A percentile compares a stretch with the other conserved stretches of the same genome.
phyloP scores from a whole-genome alignment of 2,888 invertebrate species.

The Lepidochitona cinerea region DNA sequence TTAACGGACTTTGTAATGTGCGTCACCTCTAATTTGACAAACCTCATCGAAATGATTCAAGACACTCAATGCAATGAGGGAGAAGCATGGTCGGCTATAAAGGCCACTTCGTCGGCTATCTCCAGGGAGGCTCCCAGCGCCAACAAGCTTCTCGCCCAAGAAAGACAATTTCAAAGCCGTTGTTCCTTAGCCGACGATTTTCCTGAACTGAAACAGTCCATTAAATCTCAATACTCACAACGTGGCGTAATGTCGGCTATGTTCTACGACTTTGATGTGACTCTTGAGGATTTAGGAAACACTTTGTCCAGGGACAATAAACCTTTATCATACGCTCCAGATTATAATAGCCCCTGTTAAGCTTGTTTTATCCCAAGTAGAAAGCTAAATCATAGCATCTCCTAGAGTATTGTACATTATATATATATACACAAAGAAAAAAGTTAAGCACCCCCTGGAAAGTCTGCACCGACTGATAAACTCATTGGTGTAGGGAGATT shows the following conservation, averaged over 20 bases:
- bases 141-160: slow-evolving; percentile 29
- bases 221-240: neutral
- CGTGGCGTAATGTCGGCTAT: neutral
- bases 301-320: too few species aligned
- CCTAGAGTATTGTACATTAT: too few species aligned
- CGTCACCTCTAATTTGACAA: slow-evolving; percentile 39
- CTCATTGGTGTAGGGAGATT: too few species aligned
- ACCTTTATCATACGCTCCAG: too few species aligned
- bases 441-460: too few species aligned
- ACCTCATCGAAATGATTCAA: slow-evolving; percentile 37
- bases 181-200: neutral
- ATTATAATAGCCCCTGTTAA: too few species aligned
- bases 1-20: slow-evolving; percentile 23
- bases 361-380: too few species aligned
- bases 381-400: too few species aligned
- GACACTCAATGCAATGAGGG: slow-evolving; percentile 17
- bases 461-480: too few species aligned
- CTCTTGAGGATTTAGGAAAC: neutral
- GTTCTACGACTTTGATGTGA: neutral
- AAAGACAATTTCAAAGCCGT: neutral
- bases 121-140: slow-evolving; percentile 45
- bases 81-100: slow-evolving; percentile 44
- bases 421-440: too few species aligned
- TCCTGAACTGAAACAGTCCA: neutral
- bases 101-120: slow-evolving; percentile 50